Evolutionary conservation across 1,140 invertebrate species (phyloP).

Genomic region (Melipona quadrifasciata): DNA sequence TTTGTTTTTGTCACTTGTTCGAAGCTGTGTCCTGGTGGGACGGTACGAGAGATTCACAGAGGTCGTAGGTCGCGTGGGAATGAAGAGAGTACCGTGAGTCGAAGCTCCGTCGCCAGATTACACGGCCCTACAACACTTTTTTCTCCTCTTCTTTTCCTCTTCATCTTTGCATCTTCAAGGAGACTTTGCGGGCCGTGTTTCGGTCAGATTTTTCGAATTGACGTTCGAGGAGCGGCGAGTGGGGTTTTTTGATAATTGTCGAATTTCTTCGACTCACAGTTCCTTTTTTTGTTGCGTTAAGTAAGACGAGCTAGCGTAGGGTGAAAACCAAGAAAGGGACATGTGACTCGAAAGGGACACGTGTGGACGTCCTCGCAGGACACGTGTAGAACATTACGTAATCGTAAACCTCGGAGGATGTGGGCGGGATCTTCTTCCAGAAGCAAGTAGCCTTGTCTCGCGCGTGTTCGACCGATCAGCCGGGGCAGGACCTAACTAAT

Average conservation of each 20-base stretch:
- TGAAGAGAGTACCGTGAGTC: conserved; percentile 68
- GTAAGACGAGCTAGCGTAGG: not conserved
- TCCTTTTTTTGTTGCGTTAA: too few species aligned
- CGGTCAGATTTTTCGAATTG: too few species aligned
- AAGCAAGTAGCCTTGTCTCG: conserved; percentile 29
- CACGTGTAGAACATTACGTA: conserved; percentile 72
- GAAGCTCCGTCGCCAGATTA: conserved; percentile 70
- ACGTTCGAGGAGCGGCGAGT: too few species aligned
- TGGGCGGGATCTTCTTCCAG: conserved; percentile 68
- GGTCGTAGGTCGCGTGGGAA: conserved; percentile 76
- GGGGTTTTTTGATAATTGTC: too few species aligned
- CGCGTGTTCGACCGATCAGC: conserved; percentile 31
- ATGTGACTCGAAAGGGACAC: conserved; percentile 49
- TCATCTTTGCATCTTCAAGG: not conserved
- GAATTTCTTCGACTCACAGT: too few species aligned
- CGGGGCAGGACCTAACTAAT: conserved; percentile 62
- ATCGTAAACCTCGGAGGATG: conserved; percentile 74
- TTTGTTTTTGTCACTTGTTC: conserved; percentile 21
- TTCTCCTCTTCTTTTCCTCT: conserved; percentile 6
- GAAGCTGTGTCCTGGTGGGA: conserved; percentile 43
- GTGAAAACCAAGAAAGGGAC: conserved; percentile 28
- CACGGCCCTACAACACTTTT: conserved; percentile 66
- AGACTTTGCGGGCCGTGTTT: not conserved
- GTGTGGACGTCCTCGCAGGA: conserved; percentile 55
- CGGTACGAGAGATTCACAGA: conserved; percentile 39